A percentile compares a stretch with the other conserved stretches of the same genome.
phyloP scores from a whole-genome alignment of 1,140 invertebrate species.

The Temnothorax curvispinosus region DNA sequence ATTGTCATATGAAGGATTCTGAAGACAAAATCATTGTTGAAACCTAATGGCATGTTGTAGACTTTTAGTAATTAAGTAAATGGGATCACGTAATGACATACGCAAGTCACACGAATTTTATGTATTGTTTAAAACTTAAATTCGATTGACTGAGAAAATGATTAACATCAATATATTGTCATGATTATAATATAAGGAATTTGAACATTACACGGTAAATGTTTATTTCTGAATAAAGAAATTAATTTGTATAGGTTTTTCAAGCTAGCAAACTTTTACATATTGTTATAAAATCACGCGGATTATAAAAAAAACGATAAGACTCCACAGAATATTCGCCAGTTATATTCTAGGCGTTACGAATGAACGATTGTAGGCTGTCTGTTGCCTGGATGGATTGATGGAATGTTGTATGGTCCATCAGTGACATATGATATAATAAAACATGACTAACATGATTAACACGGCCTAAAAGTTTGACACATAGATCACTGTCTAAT shows the following conservation, averaged over 20 bases:
- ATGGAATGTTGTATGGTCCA: slow-evolving; percentile 22
- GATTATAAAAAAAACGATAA: slow-evolving; percentile 11
- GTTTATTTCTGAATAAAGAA: neutral
- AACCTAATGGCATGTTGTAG: neutral
- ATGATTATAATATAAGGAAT: neutral
- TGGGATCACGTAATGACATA: neutral
- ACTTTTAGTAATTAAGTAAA: neutral
- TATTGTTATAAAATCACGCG: neutral
- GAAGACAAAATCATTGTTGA: neutral
- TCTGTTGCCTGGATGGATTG: slow-evolving; percentile 33
- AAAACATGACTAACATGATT: slow-evolving; percentile 49
- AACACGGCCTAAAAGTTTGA: slow-evolving; percentile 13
- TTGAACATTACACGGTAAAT: neutral
- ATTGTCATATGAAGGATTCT: neutral
- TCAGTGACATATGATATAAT: slow-evolving; percentile 28
- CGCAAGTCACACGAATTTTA: neutral
- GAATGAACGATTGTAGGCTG: slow-evolving; percentile 18
- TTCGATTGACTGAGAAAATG: neutral
- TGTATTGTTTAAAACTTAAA: neutral
- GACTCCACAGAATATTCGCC: neutral
- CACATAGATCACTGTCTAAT: slow-evolving; percentile 12
- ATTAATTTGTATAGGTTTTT: neutral
- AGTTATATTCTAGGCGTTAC: slow-evolving; percentile 32
- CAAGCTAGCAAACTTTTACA: neutral
- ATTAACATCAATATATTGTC: neutral